Evolutionary conservation across 2,797 vertebrate species (phyloP).

Genomic region (Hippocampus kuda): DNA sequence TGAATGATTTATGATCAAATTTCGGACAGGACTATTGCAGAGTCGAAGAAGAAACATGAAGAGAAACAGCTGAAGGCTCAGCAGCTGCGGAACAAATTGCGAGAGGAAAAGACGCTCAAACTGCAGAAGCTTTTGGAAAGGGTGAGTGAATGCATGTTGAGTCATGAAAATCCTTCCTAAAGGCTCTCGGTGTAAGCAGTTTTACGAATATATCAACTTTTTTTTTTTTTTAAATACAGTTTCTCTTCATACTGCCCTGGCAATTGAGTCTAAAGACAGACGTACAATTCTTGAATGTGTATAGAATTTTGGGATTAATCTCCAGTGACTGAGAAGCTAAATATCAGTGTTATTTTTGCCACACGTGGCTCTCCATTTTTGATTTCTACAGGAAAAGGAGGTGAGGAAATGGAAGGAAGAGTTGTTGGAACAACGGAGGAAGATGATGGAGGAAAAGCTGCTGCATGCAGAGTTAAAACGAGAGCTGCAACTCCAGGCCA

Average conservation of each 20-base stretch:
- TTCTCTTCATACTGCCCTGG: too few relatives aligned
- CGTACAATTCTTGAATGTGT: background rate
- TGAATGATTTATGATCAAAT: constrained; percentile 42
- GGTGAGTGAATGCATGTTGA: constrained; percentile 65
- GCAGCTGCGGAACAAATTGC: constrained; percentile 90
- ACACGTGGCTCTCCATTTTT: constrained; percentile 1
- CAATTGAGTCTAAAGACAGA: background rate
- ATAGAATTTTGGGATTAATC: background rate
- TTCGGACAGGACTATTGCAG: constrained; percentile 88
- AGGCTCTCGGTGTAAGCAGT: constrained; percentile 15
- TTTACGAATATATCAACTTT: too few relatives aligned
- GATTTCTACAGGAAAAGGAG: constrained; percentile 82
- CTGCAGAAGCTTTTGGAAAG: constrained; percentile 96
- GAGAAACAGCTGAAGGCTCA: constrained; percentile 99
- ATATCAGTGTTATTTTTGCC: constrained; percentile 7
- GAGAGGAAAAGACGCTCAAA: constrained; percentile 93
- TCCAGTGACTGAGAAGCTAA: constrained; percentile 19
- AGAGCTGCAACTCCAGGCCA: constrained; percentile 93
- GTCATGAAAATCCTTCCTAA: constrained; percentile 34
- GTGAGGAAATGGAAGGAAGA: constrained; percentile 98
- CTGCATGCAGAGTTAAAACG: constrained; percentile 94
- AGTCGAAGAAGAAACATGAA: constrained; percentile 98
- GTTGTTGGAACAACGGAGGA: constrained; percentile 86
- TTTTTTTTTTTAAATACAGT: too few relatives aligned
- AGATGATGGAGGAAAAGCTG: constrained; percentile 97